phyloP scores from a whole-genome alignment of 2,888 invertebrate species.

The Cepaea hortensis region DNA sequence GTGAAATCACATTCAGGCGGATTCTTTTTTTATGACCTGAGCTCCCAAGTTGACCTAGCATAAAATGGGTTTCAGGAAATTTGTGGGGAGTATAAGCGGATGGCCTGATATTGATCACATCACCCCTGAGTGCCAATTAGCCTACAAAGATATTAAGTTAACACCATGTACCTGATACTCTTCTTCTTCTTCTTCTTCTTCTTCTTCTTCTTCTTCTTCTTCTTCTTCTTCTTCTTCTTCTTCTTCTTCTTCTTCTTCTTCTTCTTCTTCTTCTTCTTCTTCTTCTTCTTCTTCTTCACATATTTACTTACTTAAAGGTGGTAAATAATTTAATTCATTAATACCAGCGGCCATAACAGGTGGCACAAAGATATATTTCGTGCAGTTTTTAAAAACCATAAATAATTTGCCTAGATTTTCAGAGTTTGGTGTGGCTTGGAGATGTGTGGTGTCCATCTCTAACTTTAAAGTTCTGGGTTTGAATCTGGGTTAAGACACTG shows the following conservation, averaged over 20 bases:
- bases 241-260: background rate
- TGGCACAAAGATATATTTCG: background rate
- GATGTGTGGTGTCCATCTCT: no score
- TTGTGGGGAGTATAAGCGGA: background rate
- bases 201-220: no score
- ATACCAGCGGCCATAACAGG: background rate
- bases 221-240: background rate
- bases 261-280: background rate
- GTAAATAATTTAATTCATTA: background rate
- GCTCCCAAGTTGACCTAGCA: no score
- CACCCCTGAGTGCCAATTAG: no score
- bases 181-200: no score
- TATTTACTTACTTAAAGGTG: background rate
- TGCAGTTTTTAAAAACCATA: background rate
- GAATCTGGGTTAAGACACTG: no score
- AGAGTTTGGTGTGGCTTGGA: no score
- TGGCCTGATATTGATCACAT: no score
- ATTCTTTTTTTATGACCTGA: no score
- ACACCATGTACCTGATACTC: no score
- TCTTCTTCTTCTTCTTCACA: background rate
- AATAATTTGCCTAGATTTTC: background rate
- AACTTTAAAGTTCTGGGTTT: no score
- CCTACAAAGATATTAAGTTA: no score
- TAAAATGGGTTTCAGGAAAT: background rate
- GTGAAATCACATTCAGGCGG: background rate